Evolutionary conservation across 2,888 invertebrate species (phyloP).

Genomic region (Tachina grossa): DNA sequence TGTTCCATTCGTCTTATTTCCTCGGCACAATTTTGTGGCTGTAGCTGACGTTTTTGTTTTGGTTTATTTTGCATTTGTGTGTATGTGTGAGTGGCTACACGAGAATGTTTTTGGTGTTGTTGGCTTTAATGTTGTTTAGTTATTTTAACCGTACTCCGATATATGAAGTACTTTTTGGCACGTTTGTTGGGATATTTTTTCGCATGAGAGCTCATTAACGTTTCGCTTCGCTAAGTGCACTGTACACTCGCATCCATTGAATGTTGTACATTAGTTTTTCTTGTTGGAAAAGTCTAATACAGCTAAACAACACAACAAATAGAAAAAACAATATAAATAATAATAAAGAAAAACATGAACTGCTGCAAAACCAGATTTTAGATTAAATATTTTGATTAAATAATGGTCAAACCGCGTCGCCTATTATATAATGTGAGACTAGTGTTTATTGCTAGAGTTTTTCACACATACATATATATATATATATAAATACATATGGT

Average conservation of each 20-base stretch:
- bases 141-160: constrained; percentile 57
- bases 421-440: constrained; percentile 44
- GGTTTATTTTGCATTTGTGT: neutral
- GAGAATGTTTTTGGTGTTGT: constrained; percentile 23
- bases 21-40: constrained; percentile 34
- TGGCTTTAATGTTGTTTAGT: constrained; percentile 53
- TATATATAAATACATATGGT: neutral
- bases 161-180: constrained; percentile 66
- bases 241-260: constrained; percentile 72
- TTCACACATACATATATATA: neutral
- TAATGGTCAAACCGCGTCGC: constrained; percentile 23
- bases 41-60: constrained; percentile 7
- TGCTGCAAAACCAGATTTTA: constrained; percentile 42
- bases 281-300: constrained; percentile 22
- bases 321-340: constrained; percentile 14
- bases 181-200: constrained; percentile 77
- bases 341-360: constrained; percentile 15
- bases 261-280: constrained; percentile 63
- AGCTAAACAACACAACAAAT: constrained; percentile 3
- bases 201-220: constrained; percentile 81
- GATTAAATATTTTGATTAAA: constrained; percentile 41
- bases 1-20: constrained; percentile 55
- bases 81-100: constrained; percentile 4
- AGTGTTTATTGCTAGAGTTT: constrained; percentile 20
- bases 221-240: constrained; percentile 81